Percentiles rank a stretch among this genome's conserved stretches.
Evolutionary conservation across 1,140 invertebrate genomes (phyloP).

Genomic region (Octopus sinensis): DNA sequence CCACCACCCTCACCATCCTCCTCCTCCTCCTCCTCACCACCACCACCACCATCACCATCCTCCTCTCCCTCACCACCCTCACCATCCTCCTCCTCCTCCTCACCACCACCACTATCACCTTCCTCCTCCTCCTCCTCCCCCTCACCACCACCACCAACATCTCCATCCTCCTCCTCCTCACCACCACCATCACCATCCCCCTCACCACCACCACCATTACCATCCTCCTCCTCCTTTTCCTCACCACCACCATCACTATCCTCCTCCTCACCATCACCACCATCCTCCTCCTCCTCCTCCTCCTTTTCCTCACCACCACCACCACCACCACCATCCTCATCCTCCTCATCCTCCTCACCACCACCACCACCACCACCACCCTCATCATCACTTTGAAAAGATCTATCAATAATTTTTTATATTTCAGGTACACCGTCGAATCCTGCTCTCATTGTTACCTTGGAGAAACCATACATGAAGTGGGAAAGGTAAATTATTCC

Average conservation of each 20-base stretch:
- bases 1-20: not conserved
- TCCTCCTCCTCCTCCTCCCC: not conserved
- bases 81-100: too few relatives aligned
- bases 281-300: not conserved
- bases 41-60: not conserved
- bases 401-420: conserved; percentile 1
- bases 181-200: not conserved
- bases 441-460: not conserved
- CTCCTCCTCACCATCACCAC: too few relatives aligned
- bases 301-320: not conserved
- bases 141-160: too few relatives aligned
- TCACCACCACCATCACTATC: not conserved
- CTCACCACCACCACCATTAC: too few relatives aligned
- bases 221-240: too few relatives aligned
- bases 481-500: not conserved
- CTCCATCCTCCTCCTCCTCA: not conserved
- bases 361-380: not conserved
- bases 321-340: not conserved
- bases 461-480: not conserved
- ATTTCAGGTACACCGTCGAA: not conserved
- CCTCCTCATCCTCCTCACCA: not conserved
- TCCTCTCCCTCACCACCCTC: not conserved
- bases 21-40: not conserved
- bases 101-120: not conserved
- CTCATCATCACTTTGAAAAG: not conserved